Percentiles rank a stretch among this genome's conserved stretches.
These are phyloP conservation scores for Calameuta idolon DNA, from an alignment of 2,888 invertebrate genomes.

Conservation along the genomic window DNA sequence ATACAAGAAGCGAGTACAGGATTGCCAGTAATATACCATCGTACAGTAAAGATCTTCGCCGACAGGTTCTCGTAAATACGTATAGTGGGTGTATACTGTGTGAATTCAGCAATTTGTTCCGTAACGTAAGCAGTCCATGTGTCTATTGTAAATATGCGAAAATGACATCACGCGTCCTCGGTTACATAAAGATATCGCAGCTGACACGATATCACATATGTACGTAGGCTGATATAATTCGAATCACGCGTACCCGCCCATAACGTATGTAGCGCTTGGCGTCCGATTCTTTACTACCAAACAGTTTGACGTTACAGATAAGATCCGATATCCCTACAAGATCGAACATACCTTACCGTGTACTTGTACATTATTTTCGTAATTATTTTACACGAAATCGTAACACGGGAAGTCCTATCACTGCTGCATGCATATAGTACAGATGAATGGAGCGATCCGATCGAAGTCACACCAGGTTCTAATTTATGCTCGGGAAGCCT, in stretches of 20 bases:
- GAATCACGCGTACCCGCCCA: slow-evolving; percentile 5
- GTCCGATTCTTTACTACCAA: not conserved
- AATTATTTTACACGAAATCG: not conserved
- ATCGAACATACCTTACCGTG: not conserved
- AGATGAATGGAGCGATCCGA: not conserved
- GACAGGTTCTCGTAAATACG: not conserved
- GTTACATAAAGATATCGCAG: slow-evolving; percentile 50
- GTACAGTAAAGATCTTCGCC: not conserved
- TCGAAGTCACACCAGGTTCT: not conserved
- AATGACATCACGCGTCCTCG: slow-evolving; percentile 61
- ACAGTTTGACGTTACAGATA: not conserved
- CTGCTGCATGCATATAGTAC: not conserved
- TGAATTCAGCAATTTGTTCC: slow-evolving; percentile 34
- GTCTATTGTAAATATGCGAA: slow-evolving; percentile 39
- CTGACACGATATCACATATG: not conserved
- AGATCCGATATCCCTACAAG: not conserved
- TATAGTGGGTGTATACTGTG: not conserved
- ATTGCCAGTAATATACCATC: not conserved
- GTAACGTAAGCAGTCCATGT: slow-evolving; percentile 25
- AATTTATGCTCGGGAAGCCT: not conserved
- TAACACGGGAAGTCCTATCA: not conserved
- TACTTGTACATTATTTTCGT: too few relatives aligned
- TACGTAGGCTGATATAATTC: slow-evolving; percentile 6
- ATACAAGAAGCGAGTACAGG: not conserved
- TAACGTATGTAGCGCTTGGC: not conserved